Conservation (phyloP, 2,113 vertebrate species). For the Meriones unguiculatus region DNA sequence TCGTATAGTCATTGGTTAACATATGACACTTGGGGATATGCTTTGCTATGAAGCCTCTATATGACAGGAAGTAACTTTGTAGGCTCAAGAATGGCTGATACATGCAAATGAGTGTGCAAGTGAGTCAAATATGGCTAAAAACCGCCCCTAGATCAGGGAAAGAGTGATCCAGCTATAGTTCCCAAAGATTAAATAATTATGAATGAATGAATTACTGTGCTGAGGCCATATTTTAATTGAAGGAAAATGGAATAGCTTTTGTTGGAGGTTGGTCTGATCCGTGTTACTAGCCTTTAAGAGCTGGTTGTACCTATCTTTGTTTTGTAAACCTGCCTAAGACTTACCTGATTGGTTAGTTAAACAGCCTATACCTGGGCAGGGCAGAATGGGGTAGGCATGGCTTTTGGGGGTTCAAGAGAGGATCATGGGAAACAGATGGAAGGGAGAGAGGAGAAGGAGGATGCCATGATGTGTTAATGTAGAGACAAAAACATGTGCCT, state of each 20-base stretch:
- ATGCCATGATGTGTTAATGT: too few species aligned
- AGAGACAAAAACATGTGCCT: too few species aligned
- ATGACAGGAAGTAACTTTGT: background rate
- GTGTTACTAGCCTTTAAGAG: too few species aligned
- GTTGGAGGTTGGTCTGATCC: too few species aligned
- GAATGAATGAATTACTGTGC: constrained; percentile 4
- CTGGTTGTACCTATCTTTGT: too few species aligned
- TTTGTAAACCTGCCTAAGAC: too few species aligned
- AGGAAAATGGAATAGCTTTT: background rate
- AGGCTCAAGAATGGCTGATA: constrained; percentile 10
- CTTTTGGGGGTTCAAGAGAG: too few species aligned
- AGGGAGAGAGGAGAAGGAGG: too few species aligned
- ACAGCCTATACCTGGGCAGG: too few species aligned
- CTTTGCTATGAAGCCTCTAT: background rate
- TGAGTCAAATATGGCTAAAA: constrained; percentile 1
- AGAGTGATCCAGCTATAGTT: background rate
- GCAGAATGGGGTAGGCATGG: too few species aligned
- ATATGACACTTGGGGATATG: background rate
- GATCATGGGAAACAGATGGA: too few species aligned
- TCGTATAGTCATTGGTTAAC: constrained; percentile 1
- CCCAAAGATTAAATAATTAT: constrained; percentile 9
- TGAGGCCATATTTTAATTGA: constrained; percentile 19
- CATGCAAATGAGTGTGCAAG: background rate
- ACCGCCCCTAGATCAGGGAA: background rate
- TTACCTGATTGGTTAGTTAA: too few species aligned